Percentiles rank a stretch among this genome's conserved stretches.
These are phyloP conservation scores for Blastomussa wellsi DNA, from an alignment of 92 coral and sea anemone species.

Conservation along the genomic window DNA sequence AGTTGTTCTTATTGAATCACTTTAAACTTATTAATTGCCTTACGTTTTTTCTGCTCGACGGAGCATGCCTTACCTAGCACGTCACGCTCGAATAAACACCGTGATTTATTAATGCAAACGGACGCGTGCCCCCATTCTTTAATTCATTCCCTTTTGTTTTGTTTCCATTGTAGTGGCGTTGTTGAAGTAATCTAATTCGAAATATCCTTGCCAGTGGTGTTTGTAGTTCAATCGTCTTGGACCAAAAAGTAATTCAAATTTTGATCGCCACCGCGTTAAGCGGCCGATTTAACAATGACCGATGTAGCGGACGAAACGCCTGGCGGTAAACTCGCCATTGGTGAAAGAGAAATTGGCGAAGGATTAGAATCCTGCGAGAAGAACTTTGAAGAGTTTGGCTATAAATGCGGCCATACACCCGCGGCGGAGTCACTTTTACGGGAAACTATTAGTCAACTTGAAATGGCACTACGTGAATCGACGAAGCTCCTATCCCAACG, in stretches of 20 bases:
- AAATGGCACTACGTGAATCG: slow-evolving; percentile 86
- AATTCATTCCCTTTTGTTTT: slow-evolving; percentile 37
- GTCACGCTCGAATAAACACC: slow-evolving; percentile 29
- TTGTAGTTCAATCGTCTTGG: not conserved
- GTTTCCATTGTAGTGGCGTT: slow-evolving; percentile 10
- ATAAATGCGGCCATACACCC: slow-evolving; percentile 26
- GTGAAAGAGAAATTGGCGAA: slow-evolving; percentile 80
- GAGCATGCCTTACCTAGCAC: slow-evolving; percentile 34
- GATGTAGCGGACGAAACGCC: not conserved
- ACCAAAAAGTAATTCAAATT: not conserved
- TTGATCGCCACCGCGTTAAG: not conserved
- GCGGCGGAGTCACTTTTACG: slow-evolving; percentile 67
- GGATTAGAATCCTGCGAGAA: slow-evolving; percentile 81
- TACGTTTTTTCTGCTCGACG: slow-evolving; percentile 30
- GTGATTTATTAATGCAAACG: slow-evolving; percentile 47
- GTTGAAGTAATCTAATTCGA: not conserved
- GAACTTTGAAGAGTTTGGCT: slow-evolving; percentile 59
- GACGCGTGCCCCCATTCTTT: slow-evolving; percentile 49
- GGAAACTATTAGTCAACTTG: slow-evolving; percentile 84
- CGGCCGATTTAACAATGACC: not conserved
- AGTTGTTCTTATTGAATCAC: not conserved
- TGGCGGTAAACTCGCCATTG: slow-evolving; percentile 37
- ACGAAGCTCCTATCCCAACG: slow-evolving; percentile 77
- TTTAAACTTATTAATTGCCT: not conserved
- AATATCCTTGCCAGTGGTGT: not conserved